Conservation (phyloP, 1,140 invertebrate species). For the Callitettix versicolor region DNA sequence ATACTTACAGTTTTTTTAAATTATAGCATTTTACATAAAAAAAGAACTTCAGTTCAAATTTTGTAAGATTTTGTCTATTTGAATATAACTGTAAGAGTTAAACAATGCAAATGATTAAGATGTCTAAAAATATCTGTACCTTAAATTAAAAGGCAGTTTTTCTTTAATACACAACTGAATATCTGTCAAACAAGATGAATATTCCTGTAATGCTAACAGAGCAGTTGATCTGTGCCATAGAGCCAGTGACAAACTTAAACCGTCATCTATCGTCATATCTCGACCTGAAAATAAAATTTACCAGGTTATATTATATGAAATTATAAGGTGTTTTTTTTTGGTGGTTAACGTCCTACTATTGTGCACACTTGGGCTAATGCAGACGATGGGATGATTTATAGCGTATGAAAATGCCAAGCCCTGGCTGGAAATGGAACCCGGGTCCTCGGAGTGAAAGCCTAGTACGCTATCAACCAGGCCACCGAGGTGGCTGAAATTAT, state of each 20-base stretch:
- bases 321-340: too few relatives aligned
- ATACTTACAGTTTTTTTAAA: too few relatives aligned
- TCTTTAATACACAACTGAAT: constrained; percentile 47
- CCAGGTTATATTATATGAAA: not conserved
- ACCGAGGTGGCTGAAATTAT: too few relatives aligned
- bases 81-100: too few relatives aligned
- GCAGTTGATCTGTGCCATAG: constrained; percentile 45
- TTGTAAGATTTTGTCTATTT: too few relatives aligned
- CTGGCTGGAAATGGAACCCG: too few relatives aligned
- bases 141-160: constrained; percentile 38
- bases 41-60: too few relatives aligned
- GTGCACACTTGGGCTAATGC: too few relatives aligned
- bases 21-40: too few relatives aligned
- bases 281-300: constrained; percentile 30
- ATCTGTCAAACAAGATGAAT: constrained; percentile 45
- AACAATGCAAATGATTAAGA: not conserved
- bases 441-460: not conserved
- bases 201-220: constrained; percentile 39
- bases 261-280: constrained; percentile 45
- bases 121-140: constrained; percentile 19
- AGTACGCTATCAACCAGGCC: too few relatives aligned
- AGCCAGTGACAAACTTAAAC: constrained; percentile 45
- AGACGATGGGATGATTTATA: too few relatives aligned
- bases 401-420: not conserved
- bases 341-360: too few relatives aligned